A percentile compares a stretch with the other conserved stretches of the same genome.
Evolutionary conservation across 2,113 vertebrate genomes (phyloP).

Genomic region (Stegastes partitus): DNA sequence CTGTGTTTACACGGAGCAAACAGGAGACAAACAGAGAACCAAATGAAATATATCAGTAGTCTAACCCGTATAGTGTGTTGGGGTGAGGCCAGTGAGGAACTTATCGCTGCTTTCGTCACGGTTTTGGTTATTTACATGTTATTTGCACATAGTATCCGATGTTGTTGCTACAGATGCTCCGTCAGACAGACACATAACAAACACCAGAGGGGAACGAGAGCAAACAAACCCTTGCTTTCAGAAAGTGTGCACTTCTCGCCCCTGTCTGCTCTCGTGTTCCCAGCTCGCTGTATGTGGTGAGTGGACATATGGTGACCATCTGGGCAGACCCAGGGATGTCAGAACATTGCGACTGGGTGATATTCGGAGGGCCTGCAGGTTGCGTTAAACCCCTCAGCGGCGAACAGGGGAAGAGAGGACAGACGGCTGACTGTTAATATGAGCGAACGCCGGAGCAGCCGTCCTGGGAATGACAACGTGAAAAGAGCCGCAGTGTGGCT

Average conservation of each 20-base stretch:
- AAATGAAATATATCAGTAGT: too few relatives aligned
- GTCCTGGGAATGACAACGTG: constrained; percentile 22
- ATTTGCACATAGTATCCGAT: constrained; percentile 44
- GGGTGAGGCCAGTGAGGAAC: too few relatives aligned
- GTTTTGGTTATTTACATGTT: constrained; percentile 14
- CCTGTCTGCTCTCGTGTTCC: constrained; percentile 42
- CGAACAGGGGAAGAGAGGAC: constrained; percentile 5
- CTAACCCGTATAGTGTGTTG: too few relatives aligned
- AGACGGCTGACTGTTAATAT: constrained; percentile 13
- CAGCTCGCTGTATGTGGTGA: constrained; percentile 46
- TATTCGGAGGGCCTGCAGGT: constrained; percentile 55
- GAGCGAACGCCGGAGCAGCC: constrained; percentile 14
- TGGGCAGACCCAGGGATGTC: constrained; percentile 63
- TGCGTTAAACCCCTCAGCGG: constrained; percentile 47
- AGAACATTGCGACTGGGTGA: constrained; percentile 60
- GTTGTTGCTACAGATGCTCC: constrained; percentile 34
- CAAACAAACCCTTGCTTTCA: constrained; percentile 37
- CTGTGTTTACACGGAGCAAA: too few relatives aligned
- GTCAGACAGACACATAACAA: constrained; percentile 21
- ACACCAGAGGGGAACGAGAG: constrained; percentile 36
- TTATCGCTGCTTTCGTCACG: background rate
- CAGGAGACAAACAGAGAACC: too few relatives aligned
- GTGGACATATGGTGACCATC: constrained; percentile 82
- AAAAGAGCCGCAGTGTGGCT: constrained; percentile 11
- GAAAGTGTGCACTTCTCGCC: constrained; percentile 39